Base-by-base conservation (phyloP, 1,140 invertebrate genomes). In the Mylabris phalerata region DNA sequence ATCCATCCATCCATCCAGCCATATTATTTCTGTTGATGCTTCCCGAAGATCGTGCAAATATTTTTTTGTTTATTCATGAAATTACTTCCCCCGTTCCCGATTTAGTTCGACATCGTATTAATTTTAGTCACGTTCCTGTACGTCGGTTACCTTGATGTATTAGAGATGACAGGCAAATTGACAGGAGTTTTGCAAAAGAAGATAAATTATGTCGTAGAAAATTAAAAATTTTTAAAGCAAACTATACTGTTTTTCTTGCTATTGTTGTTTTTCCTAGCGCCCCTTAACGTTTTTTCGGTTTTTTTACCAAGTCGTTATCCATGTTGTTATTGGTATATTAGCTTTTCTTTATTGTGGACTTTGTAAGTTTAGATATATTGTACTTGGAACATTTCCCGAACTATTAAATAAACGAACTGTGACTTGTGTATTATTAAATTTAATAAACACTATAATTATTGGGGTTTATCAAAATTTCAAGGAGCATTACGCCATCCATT, bases 101-200 rank as follows among this genome's bases (percentile, higher is more conserved):
- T 56, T 56, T 50, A 57, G 48, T 61, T 62, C 62, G 64, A 64
- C 62, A 57, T 56, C 64, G 60, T 68, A 70, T 70, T 70, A 70
- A 70, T 70, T 70, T 70, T 64, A 68, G 68, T 68, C 68, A 68
- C 68, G 68, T 70, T 61, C 61, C 59, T 54, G 11, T 58, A 50
- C 52, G 60, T 62, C 63, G 57, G 50, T 58, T 57, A 70, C 68
- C 68, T 70, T 70, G 68, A 70, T 68, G 64, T 68, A 70, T 70
- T 68, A 67, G 67, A 68, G 68, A 67, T 70, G 68, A 68, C 68
- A 68, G 59, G 60, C 55, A 60, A 68, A 70, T 70, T 70, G 68
- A 70, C 68, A 70, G 63, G 61, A 67, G 59, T 67, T 67, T 67
- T 64, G 63, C 63, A 67, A 67, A 67, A 66, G 64, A 67, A 67